phyloP scores from a whole-genome alignment of 35 echinoderm and acorn worm species.

The Stichopus chloronotus region DNA sequence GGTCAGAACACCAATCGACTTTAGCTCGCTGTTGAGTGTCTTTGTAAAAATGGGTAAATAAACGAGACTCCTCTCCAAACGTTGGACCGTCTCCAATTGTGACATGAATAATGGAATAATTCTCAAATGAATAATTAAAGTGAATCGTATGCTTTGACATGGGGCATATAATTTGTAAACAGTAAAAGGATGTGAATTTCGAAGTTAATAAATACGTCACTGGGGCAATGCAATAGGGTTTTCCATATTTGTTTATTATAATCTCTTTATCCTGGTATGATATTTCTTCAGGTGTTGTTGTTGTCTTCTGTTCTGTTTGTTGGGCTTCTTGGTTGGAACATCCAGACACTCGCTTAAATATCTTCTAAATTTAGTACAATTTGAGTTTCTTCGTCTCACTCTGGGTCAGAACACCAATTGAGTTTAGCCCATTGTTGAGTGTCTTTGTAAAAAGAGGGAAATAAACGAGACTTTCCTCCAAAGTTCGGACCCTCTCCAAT shows the following conservation, averaged over 20 bases:
- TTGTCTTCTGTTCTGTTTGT: background rate
- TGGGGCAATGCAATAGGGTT: background rate
- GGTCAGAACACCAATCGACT: background rate
- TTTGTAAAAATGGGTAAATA: conserved; percentile 5
- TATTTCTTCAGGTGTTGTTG: conserved; percentile 20
- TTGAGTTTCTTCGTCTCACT: background rate
- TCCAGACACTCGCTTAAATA: too few relatives aligned
- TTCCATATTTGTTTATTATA: background rate
- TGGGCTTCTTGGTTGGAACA: too few relatives aligned
- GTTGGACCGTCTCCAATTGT: background rate
- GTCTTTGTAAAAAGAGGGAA: background rate
- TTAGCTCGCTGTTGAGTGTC: background rate
- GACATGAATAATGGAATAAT: background rate
- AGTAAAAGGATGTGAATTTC: background rate
- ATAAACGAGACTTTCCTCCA: background rate
- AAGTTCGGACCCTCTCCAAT: background rate
- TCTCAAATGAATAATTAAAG: background rate
- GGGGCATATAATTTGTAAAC: background rate
- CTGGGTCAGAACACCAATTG: background rate
- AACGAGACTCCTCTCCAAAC: background rate
- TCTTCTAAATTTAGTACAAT: background rate
- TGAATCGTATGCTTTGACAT: background rate
- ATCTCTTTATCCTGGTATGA: background rate
- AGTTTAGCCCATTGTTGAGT: background rate
- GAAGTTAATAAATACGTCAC: background rate